These are phyloP conservation scores for Porites lutea DNA, from an alignment of 64 coral and sea anemone genomes.

Conservation along the genomic window DNA sequence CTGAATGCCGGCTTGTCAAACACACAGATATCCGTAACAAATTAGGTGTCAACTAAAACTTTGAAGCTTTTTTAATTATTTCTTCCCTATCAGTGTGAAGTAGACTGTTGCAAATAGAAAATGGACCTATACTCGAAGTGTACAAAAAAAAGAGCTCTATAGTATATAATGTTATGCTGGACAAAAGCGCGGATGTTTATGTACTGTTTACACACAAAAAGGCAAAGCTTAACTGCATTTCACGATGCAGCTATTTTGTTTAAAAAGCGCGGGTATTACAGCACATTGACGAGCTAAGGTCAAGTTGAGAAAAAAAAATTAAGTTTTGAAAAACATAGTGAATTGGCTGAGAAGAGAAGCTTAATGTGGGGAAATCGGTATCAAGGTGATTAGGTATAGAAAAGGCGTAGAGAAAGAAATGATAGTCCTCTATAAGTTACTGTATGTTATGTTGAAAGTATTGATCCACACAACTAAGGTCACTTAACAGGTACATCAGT, in stretches of 20 bases:
- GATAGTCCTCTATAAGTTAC: too few species aligned
- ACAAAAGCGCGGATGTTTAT: conserved; percentile 17
- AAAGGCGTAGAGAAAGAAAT: too few species aligned
- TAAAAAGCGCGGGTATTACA: not conserved
- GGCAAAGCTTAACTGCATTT: not conserved
- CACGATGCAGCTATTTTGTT: not conserved
- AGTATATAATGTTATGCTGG: not conserved
- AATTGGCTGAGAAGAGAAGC: too few species aligned
- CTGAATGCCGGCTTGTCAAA: not conserved
- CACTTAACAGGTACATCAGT: too few species aligned
- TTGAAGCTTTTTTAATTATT: not conserved
- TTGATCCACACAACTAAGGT: too few species aligned
- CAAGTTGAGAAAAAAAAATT: too few species aligned
- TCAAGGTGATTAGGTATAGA: too few species aligned
- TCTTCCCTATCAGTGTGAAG: not conserved
- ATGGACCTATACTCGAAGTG: too few species aligned
- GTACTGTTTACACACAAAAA: conserved; percentile 17
- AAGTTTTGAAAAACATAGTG: too few species aligned
- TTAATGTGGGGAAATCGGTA: too few species aligned
- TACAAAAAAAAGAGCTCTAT: not conserved
- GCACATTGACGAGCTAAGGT: not conserved
- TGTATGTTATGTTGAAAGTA: too few species aligned
- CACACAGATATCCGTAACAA: not conserved
- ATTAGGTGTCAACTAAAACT: not conserved
- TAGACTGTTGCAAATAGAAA: not conserved